Conservation (phyloP, 2,888 invertebrate species). For the Anagyrus pseudococci region DNA sequence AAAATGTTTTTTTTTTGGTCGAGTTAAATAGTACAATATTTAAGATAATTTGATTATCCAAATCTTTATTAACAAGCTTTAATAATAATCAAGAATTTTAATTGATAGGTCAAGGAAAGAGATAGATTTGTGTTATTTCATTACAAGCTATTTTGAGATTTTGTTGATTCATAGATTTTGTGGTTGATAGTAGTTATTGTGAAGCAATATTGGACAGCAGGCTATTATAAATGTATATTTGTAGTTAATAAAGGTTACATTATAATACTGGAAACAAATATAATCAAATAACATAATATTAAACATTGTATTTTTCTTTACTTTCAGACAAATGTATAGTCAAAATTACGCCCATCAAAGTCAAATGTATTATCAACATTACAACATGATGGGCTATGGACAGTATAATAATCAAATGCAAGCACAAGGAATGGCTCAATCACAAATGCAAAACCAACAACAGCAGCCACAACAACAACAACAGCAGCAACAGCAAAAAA, state of each 20-base stretch:
- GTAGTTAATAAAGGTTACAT: neutral
- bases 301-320: slow-evolving; percentile 10
- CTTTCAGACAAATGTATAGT: slow-evolving; percentile 54
- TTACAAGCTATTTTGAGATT: neutral
- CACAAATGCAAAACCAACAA: slow-evolving; percentile 41
- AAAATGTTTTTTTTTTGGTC: too few species aligned
- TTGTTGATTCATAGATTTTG: neutral
- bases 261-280: neutral
- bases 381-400: slow-evolving; percentile 56
- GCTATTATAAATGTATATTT: neutral
- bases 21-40: too few species aligned
- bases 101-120: too few species aligned
- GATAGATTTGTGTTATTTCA: neutral
- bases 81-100: too few species aligned
- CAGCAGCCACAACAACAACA: slow-evolving; percentile 46
- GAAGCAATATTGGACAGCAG: neutral
- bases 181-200: neutral
- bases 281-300: neutral
- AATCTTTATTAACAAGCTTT: too few species aligned
- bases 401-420: slow-evolving; percentile 45
- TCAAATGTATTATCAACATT: slow-evolving; percentile 58
- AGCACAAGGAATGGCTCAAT: slow-evolving; percentile 35
- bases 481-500: slow-evolving; percentile 42
- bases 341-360: slow-evolving; percentile 54
- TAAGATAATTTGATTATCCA: too few species aligned